Conservation (phyloP, 2,888 invertebrate species). For the Perithous albicinctus region DNA sequence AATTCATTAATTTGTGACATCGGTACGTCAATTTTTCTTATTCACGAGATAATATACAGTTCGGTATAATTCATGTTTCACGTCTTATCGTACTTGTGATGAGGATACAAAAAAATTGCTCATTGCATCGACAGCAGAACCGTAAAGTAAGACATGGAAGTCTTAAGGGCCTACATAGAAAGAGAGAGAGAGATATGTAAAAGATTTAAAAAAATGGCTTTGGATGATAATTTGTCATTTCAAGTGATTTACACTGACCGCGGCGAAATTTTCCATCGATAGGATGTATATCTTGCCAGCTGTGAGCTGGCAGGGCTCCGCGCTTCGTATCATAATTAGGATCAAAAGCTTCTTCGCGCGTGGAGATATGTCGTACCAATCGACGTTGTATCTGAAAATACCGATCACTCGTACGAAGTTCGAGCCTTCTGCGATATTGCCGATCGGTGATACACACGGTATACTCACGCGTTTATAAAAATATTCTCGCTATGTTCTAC, state of each 20-base stretch:
- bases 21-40: neutral
- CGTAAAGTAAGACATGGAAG: conserved; percentile 56
- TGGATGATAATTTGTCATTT: no score
- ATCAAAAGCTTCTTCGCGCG: neutral
- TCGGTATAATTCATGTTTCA: neutral
- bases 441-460: neutral
- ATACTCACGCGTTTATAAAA: conserved; percentile 53
- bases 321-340: neutral
- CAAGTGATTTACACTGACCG: conserved; percentile 18
- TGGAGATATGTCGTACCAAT: neutral
- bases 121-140: conserved; percentile 50
- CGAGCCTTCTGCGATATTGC: neutral
- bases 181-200: neutral
- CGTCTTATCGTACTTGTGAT: neutral
- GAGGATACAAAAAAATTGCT: neutral
- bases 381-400: neutral
- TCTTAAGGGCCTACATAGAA: conserved; percentile 43
- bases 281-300: conserved; percentile 1
- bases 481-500: conserved; percentile 57
- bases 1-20: neutral
- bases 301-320: neutral
- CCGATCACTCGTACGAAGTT: neutral
- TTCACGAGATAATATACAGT: neutral
- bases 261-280: conserved; percentile 40
- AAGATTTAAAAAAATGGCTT: no score